phyloP scores from a whole-genome alignment of 1,140 invertebrate genomes.

The Drosophila nannoptera region DNA sequence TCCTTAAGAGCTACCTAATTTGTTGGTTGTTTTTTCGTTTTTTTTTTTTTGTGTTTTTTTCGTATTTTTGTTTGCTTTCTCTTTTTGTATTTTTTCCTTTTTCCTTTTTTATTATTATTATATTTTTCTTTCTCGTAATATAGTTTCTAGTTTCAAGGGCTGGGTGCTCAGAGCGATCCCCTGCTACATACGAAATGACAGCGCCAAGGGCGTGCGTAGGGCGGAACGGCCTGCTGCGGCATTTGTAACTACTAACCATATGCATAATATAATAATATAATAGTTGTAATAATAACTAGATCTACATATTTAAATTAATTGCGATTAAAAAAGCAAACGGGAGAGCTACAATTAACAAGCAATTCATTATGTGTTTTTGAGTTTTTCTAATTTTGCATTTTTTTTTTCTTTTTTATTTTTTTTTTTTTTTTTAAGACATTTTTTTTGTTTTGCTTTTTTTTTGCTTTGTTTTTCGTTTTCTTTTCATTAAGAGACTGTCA shows the following conservation, averaged over 20 bases:
- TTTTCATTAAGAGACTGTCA: conserved; percentile 31
- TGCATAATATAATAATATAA: conserved; percentile 59
- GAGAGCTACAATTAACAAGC: conserved; percentile 72
- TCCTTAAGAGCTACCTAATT: conserved; percentile 61
- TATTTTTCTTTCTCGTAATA: conserved; percentile 12
- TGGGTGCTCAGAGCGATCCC: conserved; percentile 64
- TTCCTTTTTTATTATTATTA: conserved; percentile 29
- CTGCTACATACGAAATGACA: conserved; percentile 41
- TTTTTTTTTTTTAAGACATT: conserved; percentile 10
- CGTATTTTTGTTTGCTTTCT: conserved; percentile 28
- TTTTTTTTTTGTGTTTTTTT: conserved; percentile 29
- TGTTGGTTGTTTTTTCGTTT: conserved; percentile 29
- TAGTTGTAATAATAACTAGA: conserved; percentile 71
- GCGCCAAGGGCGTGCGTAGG: conserved; percentile 46
- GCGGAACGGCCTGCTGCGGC: conserved; percentile 63
- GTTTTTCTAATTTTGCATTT: conserved; percentile 45
- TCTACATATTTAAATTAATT: conserved; percentile 72
- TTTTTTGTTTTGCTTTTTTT: conserved; percentile 29
- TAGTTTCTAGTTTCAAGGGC: conserved; percentile 47
- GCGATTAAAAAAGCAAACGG: conserved; percentile 68
- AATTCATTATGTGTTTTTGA: conserved; percentile 59
- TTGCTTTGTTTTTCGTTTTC: conserved; percentile 42
- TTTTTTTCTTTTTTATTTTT: conserved; percentile 47
- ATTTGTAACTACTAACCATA: conserved; percentile 67
- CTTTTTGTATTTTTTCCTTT: conserved; percentile 21